A percentile compares a stretch with the other conserved stretches of the same genome.
These are phyloP conservation scores for Resseliella maxima DNA, from an alignment of 2,888 invertebrate genomes.

Conservation along the genomic window DNA sequence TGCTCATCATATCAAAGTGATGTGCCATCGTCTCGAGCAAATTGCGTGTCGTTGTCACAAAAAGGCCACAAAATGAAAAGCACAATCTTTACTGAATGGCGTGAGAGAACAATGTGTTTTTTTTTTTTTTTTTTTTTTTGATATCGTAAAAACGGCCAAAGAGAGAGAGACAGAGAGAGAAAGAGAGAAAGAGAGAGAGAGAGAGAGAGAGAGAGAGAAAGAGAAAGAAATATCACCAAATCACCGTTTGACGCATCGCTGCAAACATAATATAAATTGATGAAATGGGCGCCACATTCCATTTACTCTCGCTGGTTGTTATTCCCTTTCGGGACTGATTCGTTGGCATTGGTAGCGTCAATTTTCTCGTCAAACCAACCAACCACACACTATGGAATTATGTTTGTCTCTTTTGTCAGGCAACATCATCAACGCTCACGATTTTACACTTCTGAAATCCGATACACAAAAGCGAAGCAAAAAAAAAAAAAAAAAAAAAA, in stretches of 20 bases:
- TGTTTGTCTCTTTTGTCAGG: background rate
- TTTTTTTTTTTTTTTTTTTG: no score
- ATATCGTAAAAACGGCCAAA: no score
- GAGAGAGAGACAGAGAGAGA: no score
- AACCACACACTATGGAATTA: background rate
- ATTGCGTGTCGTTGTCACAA: background rate
- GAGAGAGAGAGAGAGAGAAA: background rate
- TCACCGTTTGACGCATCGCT: conserved; percentile 13
- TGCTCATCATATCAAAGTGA: background rate
- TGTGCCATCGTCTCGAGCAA: background rate
- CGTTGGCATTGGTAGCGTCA: background rate
- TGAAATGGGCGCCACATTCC: conserved; percentile 2
- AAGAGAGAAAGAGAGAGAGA: no score
- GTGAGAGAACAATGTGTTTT: no score
- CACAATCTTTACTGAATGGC: no score
- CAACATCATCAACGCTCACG: background rate
- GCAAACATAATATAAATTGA: conserved; percentile 22
- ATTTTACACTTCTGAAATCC: background rate
- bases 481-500: no score
- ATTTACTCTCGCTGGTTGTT: background rate
- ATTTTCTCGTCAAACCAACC: conserved; percentile 23
- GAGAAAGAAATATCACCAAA: background rate
- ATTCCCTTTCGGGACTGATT: background rate
- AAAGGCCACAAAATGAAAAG: no score
- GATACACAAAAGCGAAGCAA: no score